These are phyloP conservation scores for Anastrepha ludens DNA, from an alignment of 1,140 invertebrate genomes.

Conservation along the genomic window DNA sequence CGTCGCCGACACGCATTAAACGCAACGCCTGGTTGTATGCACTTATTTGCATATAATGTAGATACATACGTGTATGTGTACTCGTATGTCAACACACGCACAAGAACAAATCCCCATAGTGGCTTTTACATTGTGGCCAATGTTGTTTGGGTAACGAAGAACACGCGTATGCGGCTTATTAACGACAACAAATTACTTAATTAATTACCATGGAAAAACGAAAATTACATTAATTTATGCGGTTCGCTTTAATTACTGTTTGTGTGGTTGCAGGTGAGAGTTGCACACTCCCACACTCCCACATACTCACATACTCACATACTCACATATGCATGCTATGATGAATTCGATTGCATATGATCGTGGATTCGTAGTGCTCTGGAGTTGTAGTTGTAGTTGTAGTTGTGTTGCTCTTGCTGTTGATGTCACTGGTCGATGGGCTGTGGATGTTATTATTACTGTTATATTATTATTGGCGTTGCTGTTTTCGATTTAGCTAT, in stretches of 20 bases:
- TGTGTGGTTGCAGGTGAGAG: neutral
- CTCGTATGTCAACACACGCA: neutral
- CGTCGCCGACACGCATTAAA: conserved; percentile 35
- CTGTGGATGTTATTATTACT: neutral
- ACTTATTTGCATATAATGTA: neutral
- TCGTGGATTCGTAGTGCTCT: no score
- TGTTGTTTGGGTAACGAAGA: conserved; percentile 9
- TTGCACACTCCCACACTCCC: no score
- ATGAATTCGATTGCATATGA: no score
- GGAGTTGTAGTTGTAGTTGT: neutral
- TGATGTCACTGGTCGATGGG: neutral
- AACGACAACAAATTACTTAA: conserved; percentile 36
- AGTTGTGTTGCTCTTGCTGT: neutral
- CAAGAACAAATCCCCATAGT: neutral
- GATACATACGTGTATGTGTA: neutral
- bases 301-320: no score
- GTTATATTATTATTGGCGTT: conserved; percentile 28
- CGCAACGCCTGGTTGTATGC: neutral
- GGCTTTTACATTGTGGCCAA: neutral
- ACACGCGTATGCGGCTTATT: conserved; percentile 46
- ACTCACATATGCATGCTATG: no score
- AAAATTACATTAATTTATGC: conserved; percentile 47
- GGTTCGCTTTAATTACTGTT: conserved; percentile 38
- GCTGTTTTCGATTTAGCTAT: conserved; percentile 39
- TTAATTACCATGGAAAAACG: conserved; percentile 44